Conservation (phyloP, 2,113 vertebrate species). For the Xenotilapia flavipinnis region DNA sequence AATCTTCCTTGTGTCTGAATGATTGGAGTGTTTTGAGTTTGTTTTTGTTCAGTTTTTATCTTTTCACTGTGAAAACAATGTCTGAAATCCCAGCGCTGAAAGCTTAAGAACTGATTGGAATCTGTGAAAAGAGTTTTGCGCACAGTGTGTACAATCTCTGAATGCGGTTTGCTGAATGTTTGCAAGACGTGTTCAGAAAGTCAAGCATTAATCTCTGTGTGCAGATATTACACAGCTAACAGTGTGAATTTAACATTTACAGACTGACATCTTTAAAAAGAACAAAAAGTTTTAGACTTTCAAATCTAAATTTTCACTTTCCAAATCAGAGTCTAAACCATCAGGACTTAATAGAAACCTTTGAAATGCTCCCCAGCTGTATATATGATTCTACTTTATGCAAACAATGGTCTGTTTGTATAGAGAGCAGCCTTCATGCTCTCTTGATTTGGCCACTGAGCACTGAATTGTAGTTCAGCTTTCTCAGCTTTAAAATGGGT, state of each 20-base stretch:
- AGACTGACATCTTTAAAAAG: not conserved
- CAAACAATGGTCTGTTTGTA: not conserved
- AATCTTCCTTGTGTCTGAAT: not conserved
- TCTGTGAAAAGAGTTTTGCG: not conserved
- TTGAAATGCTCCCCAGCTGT: not conserved
- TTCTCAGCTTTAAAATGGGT: not conserved
- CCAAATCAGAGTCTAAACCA: not conserved
- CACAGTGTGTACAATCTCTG: not conserved
- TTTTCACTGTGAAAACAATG: not conserved
- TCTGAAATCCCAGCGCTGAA: not conserved
- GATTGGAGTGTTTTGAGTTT: not conserved
- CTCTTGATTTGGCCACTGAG: not conserved
- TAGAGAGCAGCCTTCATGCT: not conserved
- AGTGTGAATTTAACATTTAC: not conserved
- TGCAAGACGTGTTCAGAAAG: not conserved
- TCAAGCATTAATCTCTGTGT: not conserved
- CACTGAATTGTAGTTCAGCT: not conserved
- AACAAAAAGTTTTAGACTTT: not conserved
- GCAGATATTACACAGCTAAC: not conserved
- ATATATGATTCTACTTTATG: not conserved
- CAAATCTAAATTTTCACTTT: not conserved
- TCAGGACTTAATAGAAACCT: not conserved
- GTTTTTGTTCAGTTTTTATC: not conserved
- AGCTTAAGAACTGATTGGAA: not conserved
- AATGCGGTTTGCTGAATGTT: not conserved